Base-by-base conservation (phyloP, 2,113 vertebrate species). In the Oryzias javanicus region DNA sequence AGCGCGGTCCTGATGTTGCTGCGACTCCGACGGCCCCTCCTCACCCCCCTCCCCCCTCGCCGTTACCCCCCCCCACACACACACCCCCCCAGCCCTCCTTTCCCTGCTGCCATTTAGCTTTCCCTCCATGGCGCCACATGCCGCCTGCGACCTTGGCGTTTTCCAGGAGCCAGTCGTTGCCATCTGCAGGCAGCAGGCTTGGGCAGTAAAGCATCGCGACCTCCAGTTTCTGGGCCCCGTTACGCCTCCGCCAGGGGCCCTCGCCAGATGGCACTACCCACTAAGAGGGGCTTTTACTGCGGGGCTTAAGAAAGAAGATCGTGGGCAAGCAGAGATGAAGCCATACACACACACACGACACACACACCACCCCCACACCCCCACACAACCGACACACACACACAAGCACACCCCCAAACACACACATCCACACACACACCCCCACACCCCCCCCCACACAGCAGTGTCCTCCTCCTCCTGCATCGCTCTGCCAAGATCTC, bases 131-230 rank as follows among this genome's bases (percentile, higher is more conserved):
- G 56, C 70, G 25, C 85, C 85, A 85, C 86, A 75, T 80, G 79
- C 80, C 47, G 78, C 78, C 78, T 60, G 74, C 86, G 90, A 91
- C 91, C 89, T 91, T 88, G 89, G 82, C 86, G 79, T 76, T 79
- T 86, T 85, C 80, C 79, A 81, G 82, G 63, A 64, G 72, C 82
- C 84, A 82, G 81, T 81, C 82, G 74, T 70, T 78, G 84, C 90
- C 91, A 91, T 91, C 91, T 92, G 91, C 86, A 79, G 85, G 78
- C 78, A 60, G 82, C 87, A 90, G 87, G 89, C 88, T 89, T 91
- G 89, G 89, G 89, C 90, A 91, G 88, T 90, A 91, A 92, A 91
- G 90, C 91, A 88, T 84, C 87, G 82, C 90, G 78, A 89, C 88
- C 88, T 86, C 61, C 58, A 84, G 84, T 83, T 91, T 81, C 76